Conservation (phyloP, 2,888 invertebrate genomes). For the Marronus borbonicus region DNA sequence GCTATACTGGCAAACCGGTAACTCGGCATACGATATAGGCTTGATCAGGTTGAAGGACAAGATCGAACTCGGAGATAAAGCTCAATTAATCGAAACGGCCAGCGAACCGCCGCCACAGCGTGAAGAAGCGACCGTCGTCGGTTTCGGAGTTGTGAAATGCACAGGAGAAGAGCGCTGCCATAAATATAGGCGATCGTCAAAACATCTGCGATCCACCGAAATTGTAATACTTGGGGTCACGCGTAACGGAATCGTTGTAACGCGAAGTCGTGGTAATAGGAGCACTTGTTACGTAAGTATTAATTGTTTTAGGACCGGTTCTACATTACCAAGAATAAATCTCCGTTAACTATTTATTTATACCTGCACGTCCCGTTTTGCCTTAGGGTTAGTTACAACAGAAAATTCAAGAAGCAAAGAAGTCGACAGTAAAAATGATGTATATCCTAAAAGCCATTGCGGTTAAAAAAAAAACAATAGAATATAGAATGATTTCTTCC, state of each 20-base stretch:
- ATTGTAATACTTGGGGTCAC: not conserved
- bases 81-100: not conserved
- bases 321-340: no score
- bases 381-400: no score
- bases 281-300: slow-evolving; percentile 32
- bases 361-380: no score
- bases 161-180: not conserved
- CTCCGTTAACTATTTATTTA: no score
- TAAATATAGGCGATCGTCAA: not conserved
- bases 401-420: no score
- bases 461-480: no score
- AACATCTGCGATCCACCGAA: slow-evolving; percentile 9
- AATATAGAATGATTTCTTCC: no score
- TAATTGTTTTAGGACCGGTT: not conserved
- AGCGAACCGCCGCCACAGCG: not conserved
- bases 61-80: not conserved
- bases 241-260: not conserved
- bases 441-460: no score
- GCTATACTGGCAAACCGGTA: not conserved
- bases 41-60: not conserved
- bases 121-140: not conserved
- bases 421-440: no score
- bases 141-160: slow-evolving; percentile 12
- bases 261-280: not conserved
- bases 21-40: not conserved